These are phyloP conservation scores for Samia ricini DNA, from an alignment of 1,140 invertebrate genomes.

Conservation along the genomic window DNA sequence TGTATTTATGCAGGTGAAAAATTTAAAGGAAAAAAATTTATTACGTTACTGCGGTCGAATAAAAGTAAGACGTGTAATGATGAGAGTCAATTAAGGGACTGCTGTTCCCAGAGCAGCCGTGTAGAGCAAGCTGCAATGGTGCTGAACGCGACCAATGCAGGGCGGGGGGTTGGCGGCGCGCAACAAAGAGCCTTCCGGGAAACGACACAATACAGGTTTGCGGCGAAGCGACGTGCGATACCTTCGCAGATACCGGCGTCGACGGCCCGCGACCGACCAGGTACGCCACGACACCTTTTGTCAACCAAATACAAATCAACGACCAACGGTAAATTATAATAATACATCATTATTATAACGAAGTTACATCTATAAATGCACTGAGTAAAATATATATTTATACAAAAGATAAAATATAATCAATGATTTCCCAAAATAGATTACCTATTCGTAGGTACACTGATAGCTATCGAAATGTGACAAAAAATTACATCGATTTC, in stretches of 20 bases:
- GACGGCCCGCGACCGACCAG: slow-evolving; percentile 35
- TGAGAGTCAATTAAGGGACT: not conserved
- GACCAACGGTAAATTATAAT: slow-evolving; percentile 35
- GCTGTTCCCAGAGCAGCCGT: slow-evolving; percentile 6
- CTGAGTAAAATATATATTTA: not conserved
- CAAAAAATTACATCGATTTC: slow-evolving; percentile 28
- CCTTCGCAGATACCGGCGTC: slow-evolving; percentile 66
- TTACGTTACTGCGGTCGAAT: not conserved
- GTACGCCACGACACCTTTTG: slow-evolving; percentile 28
- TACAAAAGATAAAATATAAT: not conserved
- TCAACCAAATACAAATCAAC: slow-evolving; percentile 52
- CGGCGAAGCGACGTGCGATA: slow-evolving; percentile 73
- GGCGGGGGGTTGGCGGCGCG: slow-evolving; percentile 45
- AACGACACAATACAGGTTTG: slow-evolving; percentile 75
- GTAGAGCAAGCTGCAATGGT: slow-evolving; percentile 24
- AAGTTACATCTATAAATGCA: not conserved
- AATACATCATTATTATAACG: not conserved
- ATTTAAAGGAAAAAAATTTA: not conserved
- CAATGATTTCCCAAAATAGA: not conserved
- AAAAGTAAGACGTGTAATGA: not conserved
- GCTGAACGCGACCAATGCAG: slow-evolving; percentile 19
- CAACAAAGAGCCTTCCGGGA: slow-evolving; percentile 73
- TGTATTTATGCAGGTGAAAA: not conserved
- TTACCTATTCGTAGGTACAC: not conserved
- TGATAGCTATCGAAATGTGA: slow-evolving; percentile 23